Conservation (phyloP, 37 sponge, comb jelly and placozoan genomes). For the Corticium candelabrum region DNA sequence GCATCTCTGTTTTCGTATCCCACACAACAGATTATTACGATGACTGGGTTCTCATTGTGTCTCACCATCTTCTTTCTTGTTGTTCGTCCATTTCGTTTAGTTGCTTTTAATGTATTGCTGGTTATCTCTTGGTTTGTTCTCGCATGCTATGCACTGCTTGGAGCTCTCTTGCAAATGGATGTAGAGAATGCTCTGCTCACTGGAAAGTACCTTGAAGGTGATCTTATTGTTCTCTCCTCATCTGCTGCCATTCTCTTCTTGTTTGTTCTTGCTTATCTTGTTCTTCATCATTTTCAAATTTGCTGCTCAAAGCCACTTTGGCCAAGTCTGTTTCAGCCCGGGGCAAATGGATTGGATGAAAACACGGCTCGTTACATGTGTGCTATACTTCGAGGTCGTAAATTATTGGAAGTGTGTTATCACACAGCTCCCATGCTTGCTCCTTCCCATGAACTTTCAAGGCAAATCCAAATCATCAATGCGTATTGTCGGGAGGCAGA, state of each 20-base stretch:
- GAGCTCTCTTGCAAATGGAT: neutral
- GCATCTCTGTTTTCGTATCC: neutral
- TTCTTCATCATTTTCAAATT: neutral
- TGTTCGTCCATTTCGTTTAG: neutral
- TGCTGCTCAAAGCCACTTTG: neutral
- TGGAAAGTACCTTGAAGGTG: neutral
- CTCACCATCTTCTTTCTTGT: neutral
- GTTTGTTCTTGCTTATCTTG: neutral
- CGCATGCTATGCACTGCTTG: neutral
- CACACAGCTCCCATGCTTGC: slow-evolving; percentile 17
- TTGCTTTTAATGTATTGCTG: neutral
- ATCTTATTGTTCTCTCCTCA: neutral
- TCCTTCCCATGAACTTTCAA: slow-evolving; percentile 33
- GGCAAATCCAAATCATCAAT: slow-evolving; percentile 32
- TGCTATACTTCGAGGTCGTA: slow-evolving; percentile 20
- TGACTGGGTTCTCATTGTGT: neutral
- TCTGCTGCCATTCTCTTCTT: neutral
- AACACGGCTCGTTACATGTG: slow-evolving; percentile 8
- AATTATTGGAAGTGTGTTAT: slow-evolving; percentile 8
- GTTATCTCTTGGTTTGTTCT: neutral
- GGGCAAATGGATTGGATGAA: neutral
- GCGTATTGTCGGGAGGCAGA: slow-evolving; percentile 40
- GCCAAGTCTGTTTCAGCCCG: neutral
- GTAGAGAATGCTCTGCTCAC: neutral
- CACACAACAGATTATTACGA: neutral